Evolutionary conservation across 1,140 invertebrate species (phyloP), one percentile per base, ranked within the genome.

Genomic region (Andricus grossulariae): DNA sequence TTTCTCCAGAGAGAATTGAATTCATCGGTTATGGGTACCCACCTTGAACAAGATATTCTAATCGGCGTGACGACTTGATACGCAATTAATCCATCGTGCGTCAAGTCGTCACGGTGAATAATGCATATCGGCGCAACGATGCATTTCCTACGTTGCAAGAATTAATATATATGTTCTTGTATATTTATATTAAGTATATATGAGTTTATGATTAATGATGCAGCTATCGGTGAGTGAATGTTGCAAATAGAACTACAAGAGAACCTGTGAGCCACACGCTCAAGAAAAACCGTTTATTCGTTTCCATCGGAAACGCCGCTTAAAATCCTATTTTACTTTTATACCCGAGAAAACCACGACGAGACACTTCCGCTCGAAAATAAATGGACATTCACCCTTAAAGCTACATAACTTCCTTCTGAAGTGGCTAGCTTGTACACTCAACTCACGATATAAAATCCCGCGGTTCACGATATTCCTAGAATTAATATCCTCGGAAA

Each of bases 11-110:
- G 60, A 66, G 16, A 45, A 84, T 83, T 83, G 82, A 84, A 74
- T 77, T 76, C 77, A 76, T 77, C 75, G 50, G 66, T 76, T 72
- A 54, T 50, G 50, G 13, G 51, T 75, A 79, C 76, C 74, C 76
- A 81, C 79, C 50, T 77, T 76, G 74, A 74, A 76, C 76, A 80
- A 84, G 85, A 85, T 85, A 85, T 85, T 86, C 85, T 86, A 87
- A 87, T 87, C 82, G 79, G 78, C 81, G 75, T 81, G 82, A 86
- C 81, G 82, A 85, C 82, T 75, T 83, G 83, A 88, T 88, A 79
- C 82, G 80, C 86, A 87, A 86, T 87, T 89, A 87, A 88, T 89
- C 85, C 85, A 84, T 86, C 82, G 78, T 51, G 77, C 72, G 82
- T 82, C 80, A 82, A 66, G 78, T 81, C 78, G 83, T 71, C 54